Evolutionary conservation across 2,797 vertebrate species (phyloP).

Genomic region (Philypnodon macrostomus): DNA sequence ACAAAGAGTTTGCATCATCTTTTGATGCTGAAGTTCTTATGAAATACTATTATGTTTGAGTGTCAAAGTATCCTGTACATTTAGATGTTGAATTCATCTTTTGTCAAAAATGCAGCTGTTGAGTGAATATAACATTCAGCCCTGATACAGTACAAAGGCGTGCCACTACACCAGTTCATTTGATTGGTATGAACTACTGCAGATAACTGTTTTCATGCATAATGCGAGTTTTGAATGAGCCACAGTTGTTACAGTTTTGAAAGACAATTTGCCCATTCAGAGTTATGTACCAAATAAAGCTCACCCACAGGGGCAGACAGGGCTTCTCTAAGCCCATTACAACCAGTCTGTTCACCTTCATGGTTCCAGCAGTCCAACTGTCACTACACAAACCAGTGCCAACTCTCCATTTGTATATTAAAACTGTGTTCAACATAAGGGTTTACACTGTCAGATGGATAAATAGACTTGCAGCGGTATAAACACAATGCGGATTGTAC

Average conservation of each 20-base stretch:
- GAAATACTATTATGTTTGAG: constrained; percentile 30
- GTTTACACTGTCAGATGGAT: constrained; percentile 27
- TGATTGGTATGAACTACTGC: neutral
- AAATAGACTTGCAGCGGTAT: constrained; percentile 25
- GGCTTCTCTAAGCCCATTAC: constrained; percentile 64
- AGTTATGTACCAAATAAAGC: constrained; percentile 38
- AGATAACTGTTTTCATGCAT: constrained; percentile 7
- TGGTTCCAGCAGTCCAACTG: constrained; percentile 62
- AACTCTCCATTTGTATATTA: constrained; percentile 66
- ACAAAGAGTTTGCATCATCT: constrained; percentile 28
- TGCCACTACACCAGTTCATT: constrained; percentile 33
- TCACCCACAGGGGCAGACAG: constrained; percentile 51
- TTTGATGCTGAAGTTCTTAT: constrained; percentile 32
- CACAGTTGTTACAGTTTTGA: constrained; percentile 23
- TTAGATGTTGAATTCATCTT: constrained; percentile 29
- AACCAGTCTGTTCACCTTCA: constrained; percentile 66
- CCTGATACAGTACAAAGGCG: constrained; percentile 19
- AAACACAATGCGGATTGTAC: constrained; percentile 24
- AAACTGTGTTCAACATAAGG: constrained; percentile 42
- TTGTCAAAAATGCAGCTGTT: constrained; percentile 41
- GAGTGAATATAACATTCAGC: constrained; percentile 29
- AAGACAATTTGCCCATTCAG: constrained; percentile 46
- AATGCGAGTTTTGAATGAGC: constrained; percentile 36
- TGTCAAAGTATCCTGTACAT: constrained; percentile 16
- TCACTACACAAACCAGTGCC: constrained; percentile 67